These are phyloP conservation scores for Philopedon plagiatum DNA, from an alignment of 2,888 invertebrate species.

Conservation along the genomic window DNA sequence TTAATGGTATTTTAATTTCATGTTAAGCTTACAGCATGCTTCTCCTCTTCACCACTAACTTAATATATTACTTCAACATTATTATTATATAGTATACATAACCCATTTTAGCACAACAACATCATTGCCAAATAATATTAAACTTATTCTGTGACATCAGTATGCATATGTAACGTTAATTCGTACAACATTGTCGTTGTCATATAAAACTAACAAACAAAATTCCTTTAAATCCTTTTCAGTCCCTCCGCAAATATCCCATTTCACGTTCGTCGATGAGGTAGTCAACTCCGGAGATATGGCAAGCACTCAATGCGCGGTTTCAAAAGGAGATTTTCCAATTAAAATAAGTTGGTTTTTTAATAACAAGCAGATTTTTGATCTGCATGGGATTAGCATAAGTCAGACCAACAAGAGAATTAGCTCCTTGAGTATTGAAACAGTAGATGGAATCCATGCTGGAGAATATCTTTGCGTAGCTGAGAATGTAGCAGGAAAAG, in stretches of 20 bases:
- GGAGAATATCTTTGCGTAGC: conserved; percentile 77
- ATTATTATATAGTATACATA: no score
- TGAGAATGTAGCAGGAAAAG: conserved; percentile 75
- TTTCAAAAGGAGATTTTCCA: conserved; percentile 80
- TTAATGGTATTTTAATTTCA: conserved; percentile 57
- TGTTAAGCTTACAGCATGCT: neutral
- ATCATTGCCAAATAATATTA: no score
- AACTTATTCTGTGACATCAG: no score
- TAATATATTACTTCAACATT: neutral
- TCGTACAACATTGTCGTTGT: neutral
- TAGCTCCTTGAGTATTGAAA: conserved; percentile 74
- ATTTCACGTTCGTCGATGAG: conserved; percentile 78
- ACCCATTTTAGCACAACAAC: no score
- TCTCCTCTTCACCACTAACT: neutral
- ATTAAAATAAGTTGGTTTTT: conserved; percentile 77
- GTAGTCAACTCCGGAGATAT: conserved; percentile 78
- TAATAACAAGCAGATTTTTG: conserved; percentile 68
- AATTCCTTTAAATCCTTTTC: conserved; percentile 41
- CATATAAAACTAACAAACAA: conserved; percentile 1
- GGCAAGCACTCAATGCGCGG: conserved; percentile 78
- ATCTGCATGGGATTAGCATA: conserved; percentile 72
- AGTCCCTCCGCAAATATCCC: conserved; percentile 73
- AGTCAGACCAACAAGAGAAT: conserved; percentile 72
- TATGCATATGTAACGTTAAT: no score
- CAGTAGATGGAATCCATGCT: conserved; percentile 73